phyloP scores from a whole-genome alignment of 30 jellyfish, hydroid and myxozoan genomes.

The Sanderia malayensis region DNA sequence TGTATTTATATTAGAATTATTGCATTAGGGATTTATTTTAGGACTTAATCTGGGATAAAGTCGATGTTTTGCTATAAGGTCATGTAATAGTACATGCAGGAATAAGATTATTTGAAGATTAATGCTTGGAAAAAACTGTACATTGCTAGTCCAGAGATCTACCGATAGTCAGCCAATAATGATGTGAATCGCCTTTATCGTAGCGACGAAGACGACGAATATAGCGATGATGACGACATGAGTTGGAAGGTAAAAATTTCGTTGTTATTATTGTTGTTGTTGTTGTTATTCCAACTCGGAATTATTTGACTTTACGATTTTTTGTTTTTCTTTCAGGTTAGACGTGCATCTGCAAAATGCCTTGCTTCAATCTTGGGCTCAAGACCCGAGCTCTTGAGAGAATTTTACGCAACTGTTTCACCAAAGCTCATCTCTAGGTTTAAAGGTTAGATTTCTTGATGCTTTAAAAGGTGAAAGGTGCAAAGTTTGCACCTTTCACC shows the following conservation, averaged over 20 bases:
- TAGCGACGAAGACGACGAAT: constrained; percentile 88
- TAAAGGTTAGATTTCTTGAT: constrained; percentile 91
- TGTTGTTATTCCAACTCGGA: no score
- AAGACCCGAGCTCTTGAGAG: constrained; percentile 79
- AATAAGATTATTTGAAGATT: not conserved
- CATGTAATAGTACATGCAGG: not conserved
- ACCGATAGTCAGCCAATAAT: no score
- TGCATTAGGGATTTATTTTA: no score
- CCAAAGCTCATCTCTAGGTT: constrained; percentile 88
- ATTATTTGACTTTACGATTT: not conserved
- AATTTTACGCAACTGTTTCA: constrained; percentile 76
- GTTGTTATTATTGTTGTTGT: not conserved
- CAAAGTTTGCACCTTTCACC: no score
- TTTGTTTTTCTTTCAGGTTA: constrained; percentile 48
- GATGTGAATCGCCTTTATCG: not conserved
- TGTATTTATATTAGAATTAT: no score
- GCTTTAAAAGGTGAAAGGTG: no score
- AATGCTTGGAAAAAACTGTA: not conserved
- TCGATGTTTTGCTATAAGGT: not conserved
- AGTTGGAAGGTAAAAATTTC: constrained; percentile 98
- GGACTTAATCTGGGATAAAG: no score
- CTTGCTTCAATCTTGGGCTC: constrained; percentile 89
- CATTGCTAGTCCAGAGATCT: not conserved
- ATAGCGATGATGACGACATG: constrained; percentile 99
- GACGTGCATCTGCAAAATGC: constrained; percentile 96